Base-by-base conservation (phyloP, 2,888 invertebrate genomes). In the Selenia dentaria region DNA sequence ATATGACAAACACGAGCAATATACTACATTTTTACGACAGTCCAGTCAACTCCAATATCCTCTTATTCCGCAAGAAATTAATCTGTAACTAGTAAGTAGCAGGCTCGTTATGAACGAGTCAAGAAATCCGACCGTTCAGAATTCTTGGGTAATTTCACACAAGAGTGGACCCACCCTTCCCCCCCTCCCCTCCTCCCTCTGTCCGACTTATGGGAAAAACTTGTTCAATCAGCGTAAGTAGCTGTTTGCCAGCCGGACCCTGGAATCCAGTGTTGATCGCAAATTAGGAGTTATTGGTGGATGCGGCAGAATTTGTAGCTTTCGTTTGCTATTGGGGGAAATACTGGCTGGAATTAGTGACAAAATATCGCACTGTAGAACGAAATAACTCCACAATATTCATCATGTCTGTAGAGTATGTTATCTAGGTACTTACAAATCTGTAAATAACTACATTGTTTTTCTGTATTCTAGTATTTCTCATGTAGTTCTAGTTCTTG, bases 181-280 rank as follows among this genome's bases (percentile, higher is more conserved):
- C 62, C 63, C 62, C 64, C 49, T 62, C 62, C 63, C 62, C 64
- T 54, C 64, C 54, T 49, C 63, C 62, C 63, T 62, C 64, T 54
- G 66, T 67, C 74, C 73, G 67, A 78, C 77, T 81, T 82, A 83
- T 79, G 74, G 79, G 78, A 79, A 79, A 81, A 87, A 88, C 83
- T 87, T 86, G 81, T 82, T 78, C 85, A 85, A 85, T 88, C 84
- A 83, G 78, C 70, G 75, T 83, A 83, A 85, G 83, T 83, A 80
- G 78, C 74, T 74, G 73, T 79, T 77, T 74, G 47, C 64, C 71
- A 68, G 69, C 75, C 66, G 74, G 73, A 71, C 70, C 57, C 69
- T 57, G 59, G 55, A 51, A 58, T 50, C 34, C 26, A 16, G 29
- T 48, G 43, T 38, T 34, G 27, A 39, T 35, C 3, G 24, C 37